These are phyloP conservation scores for Terrapene triunguis DNA, from an alignment of 2,113 vertebrate species.

Conservation along the genomic window DNA sequence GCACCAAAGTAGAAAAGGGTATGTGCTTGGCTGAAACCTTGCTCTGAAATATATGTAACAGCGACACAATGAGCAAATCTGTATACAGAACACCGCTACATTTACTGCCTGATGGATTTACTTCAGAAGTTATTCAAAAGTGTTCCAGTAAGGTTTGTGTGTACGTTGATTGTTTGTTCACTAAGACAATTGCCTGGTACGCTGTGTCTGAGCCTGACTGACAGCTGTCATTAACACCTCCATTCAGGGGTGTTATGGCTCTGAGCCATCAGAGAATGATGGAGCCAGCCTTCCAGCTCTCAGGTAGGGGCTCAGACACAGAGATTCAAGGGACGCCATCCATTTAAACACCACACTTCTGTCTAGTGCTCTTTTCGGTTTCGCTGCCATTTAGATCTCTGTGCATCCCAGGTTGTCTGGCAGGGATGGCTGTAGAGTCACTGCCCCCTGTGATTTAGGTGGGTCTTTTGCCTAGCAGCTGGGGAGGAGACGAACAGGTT, in stretches of 20 bases:
- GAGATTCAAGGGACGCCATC: neutral
- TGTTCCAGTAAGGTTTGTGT: conserved; percentile 26
- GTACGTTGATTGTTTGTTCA: neutral
- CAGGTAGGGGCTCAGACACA: neutral
- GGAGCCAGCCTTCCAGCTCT: neutral
- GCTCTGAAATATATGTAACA: neutral
- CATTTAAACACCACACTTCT: neutral
- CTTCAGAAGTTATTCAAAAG: conserved; percentile 27
- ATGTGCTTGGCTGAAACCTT: neutral
- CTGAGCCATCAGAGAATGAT: neutral
- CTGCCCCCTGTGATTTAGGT: neutral
- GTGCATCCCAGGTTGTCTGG: neutral
- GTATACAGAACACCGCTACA: neutral
- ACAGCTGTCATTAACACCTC: conserved; percentile 10
- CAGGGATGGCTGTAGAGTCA: neutral
- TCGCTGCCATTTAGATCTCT: accelerated
- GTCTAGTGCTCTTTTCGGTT: neutral
- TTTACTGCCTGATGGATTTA: neutral
- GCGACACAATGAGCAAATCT: neutral
- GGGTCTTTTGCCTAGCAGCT: neutral
- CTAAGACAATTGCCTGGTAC: conserved; percentile 27
- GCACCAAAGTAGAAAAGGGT: neutral
- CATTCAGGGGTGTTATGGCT: neutral
- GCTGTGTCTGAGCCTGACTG: neutral
- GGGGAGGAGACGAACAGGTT: accelerated